Evolutionary conservation across 2,888 invertebrate species (phyloP).

Genomic region (Lamellibrachia columna): DNA sequence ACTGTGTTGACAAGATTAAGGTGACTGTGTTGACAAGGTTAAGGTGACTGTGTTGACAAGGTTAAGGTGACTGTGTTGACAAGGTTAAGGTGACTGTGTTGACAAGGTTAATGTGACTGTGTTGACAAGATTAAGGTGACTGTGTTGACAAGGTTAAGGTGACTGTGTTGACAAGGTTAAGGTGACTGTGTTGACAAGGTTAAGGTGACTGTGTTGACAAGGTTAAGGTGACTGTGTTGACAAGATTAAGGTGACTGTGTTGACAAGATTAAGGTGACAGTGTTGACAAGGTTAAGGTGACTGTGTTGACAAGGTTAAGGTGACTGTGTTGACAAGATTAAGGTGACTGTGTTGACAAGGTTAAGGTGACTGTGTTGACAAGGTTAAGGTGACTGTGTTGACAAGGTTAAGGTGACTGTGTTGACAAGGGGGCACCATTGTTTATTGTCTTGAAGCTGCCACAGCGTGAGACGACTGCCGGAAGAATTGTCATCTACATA

Average conservation of each 20-base stretch:
- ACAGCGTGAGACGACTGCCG: too few relatives aligned
- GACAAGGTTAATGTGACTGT: neutral
- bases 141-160: neutral
- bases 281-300: neutral
- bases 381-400: neutral
- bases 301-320: neutral
- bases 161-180: neutral
- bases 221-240: neutral
- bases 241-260: too few relatives aligned
- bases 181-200: neutral
- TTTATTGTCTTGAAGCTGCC: too few relatives aligned
- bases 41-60: neutral
- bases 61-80: neutral
- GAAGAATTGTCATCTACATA: too few relatives aligned
- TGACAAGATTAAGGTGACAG: neutral
- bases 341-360: neutral
- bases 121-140: too few relatives aligned
- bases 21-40: too few relatives aligned
- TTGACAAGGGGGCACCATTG: neutral
- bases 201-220: neutral
- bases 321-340: neutral
- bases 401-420: too few relatives aligned
- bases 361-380: neutral
- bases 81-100: too few relatives aligned
- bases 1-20: too few relatives aligned